Evolutionary conservation across 2,888 invertebrate genomes (phyloP).

Genomic region (Lasiommata megera): DNA sequence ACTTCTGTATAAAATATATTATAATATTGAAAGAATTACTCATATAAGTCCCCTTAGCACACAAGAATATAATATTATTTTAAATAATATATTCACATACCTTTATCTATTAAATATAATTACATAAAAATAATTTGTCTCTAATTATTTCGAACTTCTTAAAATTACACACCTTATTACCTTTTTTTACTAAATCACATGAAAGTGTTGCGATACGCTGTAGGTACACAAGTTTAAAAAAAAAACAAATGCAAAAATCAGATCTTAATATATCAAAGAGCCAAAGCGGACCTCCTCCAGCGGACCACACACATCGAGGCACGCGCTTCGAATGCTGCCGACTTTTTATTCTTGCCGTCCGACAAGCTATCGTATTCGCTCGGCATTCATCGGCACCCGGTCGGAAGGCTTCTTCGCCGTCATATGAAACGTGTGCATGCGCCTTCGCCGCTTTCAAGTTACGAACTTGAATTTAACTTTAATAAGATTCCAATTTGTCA

Average conservation of each 20-base stretch:
- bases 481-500: constrained; percentile 88
- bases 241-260: constrained; percentile 67
- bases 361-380: constrained; percentile 58
- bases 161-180: not conserved
- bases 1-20: too few species aligned
- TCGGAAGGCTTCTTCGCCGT: constrained; percentile 61
- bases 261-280: constrained; percentile 75
- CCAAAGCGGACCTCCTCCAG: constrained; percentile 73
- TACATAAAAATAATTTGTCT: too few species aligned
- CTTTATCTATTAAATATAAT: too few species aligned
- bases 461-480: constrained; percentile 81
- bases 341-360: constrained; percentile 70
- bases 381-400: constrained; percentile 68
- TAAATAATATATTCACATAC: too few species aligned
- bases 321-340: constrained; percentile 85
- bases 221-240: constrained; percentile 8
- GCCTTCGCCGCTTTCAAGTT: constrained; percentile 58
- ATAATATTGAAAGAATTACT: too few species aligned
- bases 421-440: constrained; percentile 51
- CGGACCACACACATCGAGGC: constrained; percentile 88
- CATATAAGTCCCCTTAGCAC: too few species aligned
- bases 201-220: too few species aligned
- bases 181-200: constrained; percentile 3
- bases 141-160: too few species aligned
- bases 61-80: too few species aligned